A percentile compares a stretch with the other conserved stretches of the same genome.
These are phyloP conservation scores for Oscheius onirici DNA, from an alignment of 2,888 invertebrate genomes.

Conservation along the genomic window DNA sequence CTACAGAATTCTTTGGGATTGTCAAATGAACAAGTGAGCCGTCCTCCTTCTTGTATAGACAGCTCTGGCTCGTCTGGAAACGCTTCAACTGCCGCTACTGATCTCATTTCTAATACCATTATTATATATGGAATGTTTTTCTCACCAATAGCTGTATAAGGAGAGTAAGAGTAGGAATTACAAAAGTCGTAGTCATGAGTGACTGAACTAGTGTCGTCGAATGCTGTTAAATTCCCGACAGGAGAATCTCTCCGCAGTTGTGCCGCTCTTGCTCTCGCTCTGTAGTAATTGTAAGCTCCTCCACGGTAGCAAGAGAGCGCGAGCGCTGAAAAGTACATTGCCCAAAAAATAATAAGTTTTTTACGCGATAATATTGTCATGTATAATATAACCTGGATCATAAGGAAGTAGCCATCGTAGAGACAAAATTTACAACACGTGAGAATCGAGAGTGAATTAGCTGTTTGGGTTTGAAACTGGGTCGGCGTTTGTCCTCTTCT, in stretches of 20 bases:
- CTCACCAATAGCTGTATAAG: constrained; percentile 20
- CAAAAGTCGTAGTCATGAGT: constrained; percentile 5
- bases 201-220: neutral
- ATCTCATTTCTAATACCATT: constrained; percentile 20
- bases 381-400: neutral
- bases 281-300: constrained; percentile 1
- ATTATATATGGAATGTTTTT: neutral
- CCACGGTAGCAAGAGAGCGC: constrained; percentile 14
- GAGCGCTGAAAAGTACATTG: constrained; percentile 8
- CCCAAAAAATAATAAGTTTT: neutral
- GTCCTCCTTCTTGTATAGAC: constrained; percentile 52
- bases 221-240: neutral
- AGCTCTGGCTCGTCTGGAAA: constrained; percentile 37
- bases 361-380: constrained; percentile 21
- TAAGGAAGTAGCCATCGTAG: constrained; percentile 1
- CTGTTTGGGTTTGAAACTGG: constrained; percentile 1
- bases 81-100: constrained; percentile 1
- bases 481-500: constrained; percentile 17
- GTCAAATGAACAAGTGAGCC: constrained; percentile 64
- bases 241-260: neutral
- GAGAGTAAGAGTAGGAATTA: neutral
- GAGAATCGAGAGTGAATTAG: constrained; percentile 9
- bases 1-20: constrained; percentile 58
- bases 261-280: constrained; percentile 18
- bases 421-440: neutral